A percentile compares a stretch with the other conserved stretches of the same genome.
These are phyloP conservation scores for Nestor notabilis DNA, from an alignment of 2,113 vertebrate species.

Conservation along the genomic window DNA sequence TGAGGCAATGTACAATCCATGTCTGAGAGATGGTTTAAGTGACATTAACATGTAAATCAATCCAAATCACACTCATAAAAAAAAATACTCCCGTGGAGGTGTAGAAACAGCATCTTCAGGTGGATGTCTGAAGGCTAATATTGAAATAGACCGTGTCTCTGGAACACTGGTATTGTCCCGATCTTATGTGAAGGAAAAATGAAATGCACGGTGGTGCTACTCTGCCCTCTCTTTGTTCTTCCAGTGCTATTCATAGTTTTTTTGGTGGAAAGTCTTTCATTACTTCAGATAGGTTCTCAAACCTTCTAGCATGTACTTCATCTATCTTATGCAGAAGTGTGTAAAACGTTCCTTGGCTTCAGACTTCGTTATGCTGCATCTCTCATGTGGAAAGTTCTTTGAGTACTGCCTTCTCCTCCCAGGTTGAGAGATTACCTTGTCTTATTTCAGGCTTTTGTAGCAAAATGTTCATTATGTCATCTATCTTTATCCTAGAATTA, in stretches of 20 bases:
- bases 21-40: neutral
- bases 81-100: neutral
- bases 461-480: neutral
- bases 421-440: neutral
- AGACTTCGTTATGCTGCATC: neutral
- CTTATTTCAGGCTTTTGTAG: neutral
- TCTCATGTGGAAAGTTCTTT: neutral
- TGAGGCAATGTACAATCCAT: neutral
- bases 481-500: neutral
- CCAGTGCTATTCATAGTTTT: neutral
- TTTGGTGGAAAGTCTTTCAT: neutral
- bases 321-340: neutral
- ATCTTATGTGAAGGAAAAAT: neutral
- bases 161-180: neutral
- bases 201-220: neutral
- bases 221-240: neutral
- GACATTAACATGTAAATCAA: neutral
- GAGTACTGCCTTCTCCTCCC: neutral
- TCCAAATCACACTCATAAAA: neutral
- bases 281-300: neutral
- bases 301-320: accelerated
- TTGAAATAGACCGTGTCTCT: neutral
- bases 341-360: neutral
- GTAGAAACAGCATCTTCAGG: neutral
- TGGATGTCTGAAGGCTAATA: neutral